Evolutionary conservation across 2,113 vertebrate genomes (phyloP), one percentile per base, ranked within the genome.

Genomic region (Callionymus lyra): DNA sequence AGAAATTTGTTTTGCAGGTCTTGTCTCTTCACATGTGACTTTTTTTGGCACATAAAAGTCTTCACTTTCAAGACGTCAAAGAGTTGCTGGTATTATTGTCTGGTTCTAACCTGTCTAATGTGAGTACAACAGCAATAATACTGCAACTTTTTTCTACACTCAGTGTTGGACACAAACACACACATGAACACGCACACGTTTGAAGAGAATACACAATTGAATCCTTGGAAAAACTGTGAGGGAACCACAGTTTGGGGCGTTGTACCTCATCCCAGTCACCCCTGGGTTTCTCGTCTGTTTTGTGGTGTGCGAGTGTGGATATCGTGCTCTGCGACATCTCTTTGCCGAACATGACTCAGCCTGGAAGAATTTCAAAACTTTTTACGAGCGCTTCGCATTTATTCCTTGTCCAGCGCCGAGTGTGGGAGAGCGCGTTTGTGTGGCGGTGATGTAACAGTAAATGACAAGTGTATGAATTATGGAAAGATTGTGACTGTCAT

Each of bases 241-340:
- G 56, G 65, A 73, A 70, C 63, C 73, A 56, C 57, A 70, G 63
- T 65, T 67, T 56, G 47, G 60, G 72, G 65, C 57, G 59, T 56
- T 63, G 50, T 75, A 67, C 59, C 56, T 72, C 33, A 41, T 68
- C 70, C 58, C 41, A 63, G 59, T 47, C 53, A 47, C 52, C 63
- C 59, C 43, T 53, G 63, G 47, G 63, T 50, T 52, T 27, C 40
- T 45, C 45, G 55, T 65, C 38, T 72, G 64, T 57, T 63, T 50
- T 38, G 10, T 33, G 47, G 37, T 58, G 47, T 44, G 54, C 48
- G 50, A 13, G 13, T 34, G 50, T 13, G 9, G 3, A 50, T 45
- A 43, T 64, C 50, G 43, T 48, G 47, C 53, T 52, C 60, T 70
- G 63, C 62, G 66, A 67, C 57, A 66, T 62, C 60, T 70, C 44